These are phyloP conservation scores for Tragelaphus imberbis DNA, from an alignment of 2,113 vertebrate genomes.

Conservation along the genomic window DNA sequence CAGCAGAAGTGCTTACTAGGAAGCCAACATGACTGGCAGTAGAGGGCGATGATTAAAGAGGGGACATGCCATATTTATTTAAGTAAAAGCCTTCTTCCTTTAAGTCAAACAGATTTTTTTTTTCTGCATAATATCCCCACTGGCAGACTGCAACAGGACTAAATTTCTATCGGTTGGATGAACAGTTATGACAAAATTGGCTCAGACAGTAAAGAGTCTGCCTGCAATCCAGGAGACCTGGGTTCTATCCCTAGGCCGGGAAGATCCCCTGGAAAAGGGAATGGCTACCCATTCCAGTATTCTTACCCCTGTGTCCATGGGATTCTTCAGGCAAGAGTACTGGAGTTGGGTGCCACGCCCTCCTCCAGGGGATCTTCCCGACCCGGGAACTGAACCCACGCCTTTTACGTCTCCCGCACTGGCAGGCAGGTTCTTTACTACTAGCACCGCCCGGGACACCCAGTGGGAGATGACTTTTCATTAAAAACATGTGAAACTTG, in stretches of 20 bases:
- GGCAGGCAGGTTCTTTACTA: neutral
- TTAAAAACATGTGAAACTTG: neutral
- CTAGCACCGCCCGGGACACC: neutral
- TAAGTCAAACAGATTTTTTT: neutral
- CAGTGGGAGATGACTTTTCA: neutral
- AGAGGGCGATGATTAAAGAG: neutral
- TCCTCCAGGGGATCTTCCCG: neutral
- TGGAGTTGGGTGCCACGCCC: neutral
- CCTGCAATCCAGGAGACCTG: neutral
- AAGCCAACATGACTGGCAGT: neutral
- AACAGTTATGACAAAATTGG: neutral
- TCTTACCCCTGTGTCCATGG: neutral
- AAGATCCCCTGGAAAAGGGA: neutral
- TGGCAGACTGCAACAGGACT: neutral
- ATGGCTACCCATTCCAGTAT: neutral
- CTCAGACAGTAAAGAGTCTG: neutral
- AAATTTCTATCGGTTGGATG: neutral
- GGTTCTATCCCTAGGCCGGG: rapidly evolving
- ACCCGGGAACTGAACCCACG: neutral
- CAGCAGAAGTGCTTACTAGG: neutral
- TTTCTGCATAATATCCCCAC: neutral
- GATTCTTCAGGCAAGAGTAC: neutral
- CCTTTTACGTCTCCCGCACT: neutral
- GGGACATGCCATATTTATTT: neutral
- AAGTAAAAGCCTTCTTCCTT: neutral